phyloP scores from a whole-genome alignment of 1,140 invertebrate species.

The Penaeus indicus region DNA sequence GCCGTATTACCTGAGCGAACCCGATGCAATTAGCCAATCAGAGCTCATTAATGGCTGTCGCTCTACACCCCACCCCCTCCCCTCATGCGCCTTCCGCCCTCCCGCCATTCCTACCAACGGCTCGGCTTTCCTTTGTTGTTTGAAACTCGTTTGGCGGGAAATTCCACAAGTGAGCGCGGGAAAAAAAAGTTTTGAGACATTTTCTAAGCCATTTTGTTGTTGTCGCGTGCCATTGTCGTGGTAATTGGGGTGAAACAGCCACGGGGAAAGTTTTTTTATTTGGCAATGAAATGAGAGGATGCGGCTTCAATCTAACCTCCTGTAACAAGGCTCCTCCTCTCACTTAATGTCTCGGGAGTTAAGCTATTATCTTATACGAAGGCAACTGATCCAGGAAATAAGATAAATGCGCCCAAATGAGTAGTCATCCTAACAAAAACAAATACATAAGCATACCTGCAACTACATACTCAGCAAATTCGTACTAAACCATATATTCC shows the following conservation, averaged over 20 bases:
- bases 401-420: no score
- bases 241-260: constrained; percentile 41
- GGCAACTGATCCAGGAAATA: no score
- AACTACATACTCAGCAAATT: no score
- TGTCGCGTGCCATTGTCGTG: constrained; percentile 33
- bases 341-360: not conserved
- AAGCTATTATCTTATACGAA: not conserved
- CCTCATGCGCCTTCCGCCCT: no score
- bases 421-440: no score
- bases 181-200: not conserved
- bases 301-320: constrained; percentile 2
- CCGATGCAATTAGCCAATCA: constrained; percentile 37
- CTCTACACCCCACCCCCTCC: not conserved
- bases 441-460: no score
- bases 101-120: no score
- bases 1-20: not conserved
- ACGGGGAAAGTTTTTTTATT: constrained; percentile 26
- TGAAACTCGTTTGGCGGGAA: constrained; percentile 30
- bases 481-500: no score
- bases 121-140: constrained; percentile 26
- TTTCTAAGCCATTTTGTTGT: constrained; percentile 36
- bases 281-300: constrained; percentile 35
- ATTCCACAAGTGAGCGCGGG: constrained; percentile 36
- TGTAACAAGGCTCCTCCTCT: not conserved
- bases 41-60: constrained; percentile 34